These are phyloP conservation scores for Fulica atra DNA, from an alignment of 2,113 vertebrate species.

Conservation along the genomic window DNA sequence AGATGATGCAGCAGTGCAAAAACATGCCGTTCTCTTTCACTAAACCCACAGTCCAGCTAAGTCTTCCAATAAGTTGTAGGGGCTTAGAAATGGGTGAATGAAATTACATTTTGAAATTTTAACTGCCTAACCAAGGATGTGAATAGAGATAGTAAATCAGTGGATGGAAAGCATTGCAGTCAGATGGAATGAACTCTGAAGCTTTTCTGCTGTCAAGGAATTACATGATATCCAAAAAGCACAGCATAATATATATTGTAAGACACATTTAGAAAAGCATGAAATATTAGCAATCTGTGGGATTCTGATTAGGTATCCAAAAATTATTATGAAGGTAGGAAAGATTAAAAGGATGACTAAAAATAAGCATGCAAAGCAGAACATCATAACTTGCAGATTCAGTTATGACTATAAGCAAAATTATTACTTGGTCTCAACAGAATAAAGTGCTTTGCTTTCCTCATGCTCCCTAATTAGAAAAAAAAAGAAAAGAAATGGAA, in stretches of 20 bases:
- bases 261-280: background rate
- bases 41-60: background rate
- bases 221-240: background rate
- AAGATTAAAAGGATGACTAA: background rate
- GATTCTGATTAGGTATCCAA: background rate
- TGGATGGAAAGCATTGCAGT: background rate
- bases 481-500: background rate
- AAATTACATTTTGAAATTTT: background rate
- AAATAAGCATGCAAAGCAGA: background rate
- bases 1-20: background rate
- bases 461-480: background rate
- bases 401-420: background rate
- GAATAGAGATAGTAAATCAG: background rate
- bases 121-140: background rate
- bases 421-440: background rate
- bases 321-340: background rate
- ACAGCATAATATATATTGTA: background rate
- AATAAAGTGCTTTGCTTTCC: background rate
- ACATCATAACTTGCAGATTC: background rate
- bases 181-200: background rate
- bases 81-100: background rate
- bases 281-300: background rate
- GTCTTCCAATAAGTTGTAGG: background rate
- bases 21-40: background rate
- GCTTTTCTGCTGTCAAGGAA: background rate